Evolutionary conservation across 2,797 vertebrate genomes (phyloP), one percentile per base, ranked within the genome.

Genomic region (Spondyliosoma cantharus): DNA sequence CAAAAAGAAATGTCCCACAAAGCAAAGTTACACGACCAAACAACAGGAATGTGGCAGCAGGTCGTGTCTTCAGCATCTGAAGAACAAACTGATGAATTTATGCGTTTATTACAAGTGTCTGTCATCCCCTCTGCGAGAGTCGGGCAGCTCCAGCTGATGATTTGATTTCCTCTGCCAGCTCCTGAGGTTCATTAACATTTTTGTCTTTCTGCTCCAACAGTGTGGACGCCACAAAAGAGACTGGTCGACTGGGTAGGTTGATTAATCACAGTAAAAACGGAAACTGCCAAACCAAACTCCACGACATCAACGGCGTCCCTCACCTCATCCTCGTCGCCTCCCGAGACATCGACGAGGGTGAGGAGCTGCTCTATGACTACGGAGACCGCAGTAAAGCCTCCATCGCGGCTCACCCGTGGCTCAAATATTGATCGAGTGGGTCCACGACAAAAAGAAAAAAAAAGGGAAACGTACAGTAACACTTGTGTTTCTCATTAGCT

Each of bases 251-350:
- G 87, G 98, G 98, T 5, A 87, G 98, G 52, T 92, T 99, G 81
- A 97, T 99, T 74, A 99, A 99, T 67, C 98, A 99, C 95, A 99
- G 98, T 86, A 99, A 99, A 86, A 97, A 90, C 19, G 98, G 98
- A 85, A 99, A 99, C 91, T 99, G 97, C 93, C 97, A 98, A 71
- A 99, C 97, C 84, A 99, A 98, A 87, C 96, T 99, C n/a, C 98
- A 99, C 42, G 96, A 97, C 92, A 96, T 99, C 43, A 93, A 91
- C 4, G 96, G 96, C 3, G 93, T 96, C 88, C 98, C 98, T 74
- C 97, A 98, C 93, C 98, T 99, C 90, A 98, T 99, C 90, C 95
- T 99, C 32, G 93, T 99, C 4, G 97, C 98, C 74, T 96, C 97
- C 27, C 95, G 97, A 20, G 95, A 98, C 95, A 96, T 99, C 46